Conservation (phyloP, 2,113 vertebrate genomes). For the Gadus macrocephalus region DNA sequence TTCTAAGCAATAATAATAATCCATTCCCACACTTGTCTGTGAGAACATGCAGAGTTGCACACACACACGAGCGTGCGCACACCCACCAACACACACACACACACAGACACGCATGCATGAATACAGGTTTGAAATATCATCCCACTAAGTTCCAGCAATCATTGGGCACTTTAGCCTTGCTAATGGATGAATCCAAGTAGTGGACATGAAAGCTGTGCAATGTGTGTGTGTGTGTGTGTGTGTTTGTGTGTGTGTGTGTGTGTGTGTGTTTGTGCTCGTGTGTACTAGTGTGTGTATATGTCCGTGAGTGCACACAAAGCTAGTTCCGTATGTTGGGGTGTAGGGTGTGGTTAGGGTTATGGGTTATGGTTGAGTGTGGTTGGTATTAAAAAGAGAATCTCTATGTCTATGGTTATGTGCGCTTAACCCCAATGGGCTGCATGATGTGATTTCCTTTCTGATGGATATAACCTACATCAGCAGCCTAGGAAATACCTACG, state of each 20-base stretch:
- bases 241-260: neutral
- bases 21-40: conserved; percentile 1
- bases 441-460: neutral
- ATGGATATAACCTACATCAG: neutral
- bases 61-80: neutral
- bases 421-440: conserved; percentile 5
- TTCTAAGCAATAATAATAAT: conserved; percentile 27
- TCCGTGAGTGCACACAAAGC: no score
- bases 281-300: no score
- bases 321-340: neutral
- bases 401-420: neutral
- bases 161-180: conserved; percentile 23
- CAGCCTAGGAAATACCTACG: neutral
- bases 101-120: neutral
- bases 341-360: neutral
- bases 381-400: neutral
- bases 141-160: conserved; percentile 26
- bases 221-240: neutral
- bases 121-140: conserved; percentile 20
- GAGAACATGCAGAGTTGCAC: neutral
- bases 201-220: conserved; percentile 11
- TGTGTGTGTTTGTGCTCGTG: no score
- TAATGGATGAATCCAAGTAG: conserved; percentile 2
- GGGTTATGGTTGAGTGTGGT: neutral
- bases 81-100: conserved; percentile 7